A percentile compares a stretch with the other conserved stretches of the same genome.
phyloP scores from a whole-genome alignment of 2,888 invertebrate species.

The Nephrotoma guestfalica region DNA sequence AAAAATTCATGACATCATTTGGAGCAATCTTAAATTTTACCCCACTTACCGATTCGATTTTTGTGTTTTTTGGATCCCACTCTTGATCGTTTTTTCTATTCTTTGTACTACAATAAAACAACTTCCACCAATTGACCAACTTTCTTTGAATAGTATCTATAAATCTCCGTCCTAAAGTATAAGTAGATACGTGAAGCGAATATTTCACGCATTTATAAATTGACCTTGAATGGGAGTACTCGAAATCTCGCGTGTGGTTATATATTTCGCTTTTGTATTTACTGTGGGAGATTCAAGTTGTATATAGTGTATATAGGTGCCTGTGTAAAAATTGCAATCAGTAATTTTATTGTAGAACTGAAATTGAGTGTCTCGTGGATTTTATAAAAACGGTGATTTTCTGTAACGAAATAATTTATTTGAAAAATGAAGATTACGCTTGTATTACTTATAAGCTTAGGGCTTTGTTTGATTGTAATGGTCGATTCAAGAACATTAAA shows the following conservation, averaged over 20 bases:
- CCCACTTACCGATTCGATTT: neutral
- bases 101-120: neutral
- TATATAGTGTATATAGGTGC: neutral
- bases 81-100: neutral
- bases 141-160: neutral
- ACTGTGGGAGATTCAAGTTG: neutral
- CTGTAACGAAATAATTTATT: neutral
- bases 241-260: neutral
- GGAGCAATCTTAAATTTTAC: neutral
- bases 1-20: neutral
- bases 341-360: neutral
- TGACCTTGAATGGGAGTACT: neutral
- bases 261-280: neutral
- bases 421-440: neutral
- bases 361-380: neutral
- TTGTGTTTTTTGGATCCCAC: neutral
- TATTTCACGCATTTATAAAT: neutral
- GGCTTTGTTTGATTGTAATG: neutral
- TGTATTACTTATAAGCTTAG: neutral
- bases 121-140: neutral
- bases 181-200: neutral
- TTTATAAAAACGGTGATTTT: neutral
- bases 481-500: neutral
- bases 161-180: neutral
- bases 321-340: neutral